Conservation (phyloP, 2,113 vertebrate species). For the Misgurnus mizolepis region DNA sequence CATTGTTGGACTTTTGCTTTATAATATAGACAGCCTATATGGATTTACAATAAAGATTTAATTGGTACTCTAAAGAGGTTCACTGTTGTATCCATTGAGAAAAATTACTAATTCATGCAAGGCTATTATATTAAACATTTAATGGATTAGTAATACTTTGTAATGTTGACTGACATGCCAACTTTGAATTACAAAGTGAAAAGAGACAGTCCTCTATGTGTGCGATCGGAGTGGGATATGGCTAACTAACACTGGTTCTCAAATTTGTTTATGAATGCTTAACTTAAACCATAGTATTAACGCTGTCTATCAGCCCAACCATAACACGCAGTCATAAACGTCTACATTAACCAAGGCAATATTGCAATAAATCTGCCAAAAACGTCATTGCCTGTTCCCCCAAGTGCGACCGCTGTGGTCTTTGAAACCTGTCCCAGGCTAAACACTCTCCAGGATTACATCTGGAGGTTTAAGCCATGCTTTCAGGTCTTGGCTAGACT, state of each 20-base stretch:
- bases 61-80: too few relatives aligned
- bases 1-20: too few relatives aligned
- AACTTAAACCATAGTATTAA: slow-evolving; percentile 15
- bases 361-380: slow-evolving; percentile 2
- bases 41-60: too few relatives aligned
- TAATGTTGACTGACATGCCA: neutral
- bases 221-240: neutral
- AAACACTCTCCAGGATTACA: slow-evolving; percentile 28
- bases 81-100: neutral
- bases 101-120: neutral
- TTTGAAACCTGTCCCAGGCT: slow-evolving; percentile 9
- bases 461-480: slow-evolving; percentile 28
- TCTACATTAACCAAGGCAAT: slow-evolving; percentile 23
- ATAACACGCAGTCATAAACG: slow-evolving; percentile 27
- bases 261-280: neutral
- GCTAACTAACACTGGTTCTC: neutral
- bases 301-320: slow-evolving; percentile 4
- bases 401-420: slow-evolving; percentile 21
- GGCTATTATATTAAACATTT: neutral
- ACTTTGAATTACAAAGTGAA: neutral
- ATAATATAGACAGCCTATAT: too few relatives aligned
- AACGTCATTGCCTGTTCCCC: neutral
- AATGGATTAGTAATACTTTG: slow-evolving; percentile 2
- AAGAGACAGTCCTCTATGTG: neutral
- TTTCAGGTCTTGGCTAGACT: slow-evolving; percentile 37